Evolutionary conservation across 2,888 invertebrate genomes (phyloP).

Genomic region (Archaeoteleia sp.): DNA sequence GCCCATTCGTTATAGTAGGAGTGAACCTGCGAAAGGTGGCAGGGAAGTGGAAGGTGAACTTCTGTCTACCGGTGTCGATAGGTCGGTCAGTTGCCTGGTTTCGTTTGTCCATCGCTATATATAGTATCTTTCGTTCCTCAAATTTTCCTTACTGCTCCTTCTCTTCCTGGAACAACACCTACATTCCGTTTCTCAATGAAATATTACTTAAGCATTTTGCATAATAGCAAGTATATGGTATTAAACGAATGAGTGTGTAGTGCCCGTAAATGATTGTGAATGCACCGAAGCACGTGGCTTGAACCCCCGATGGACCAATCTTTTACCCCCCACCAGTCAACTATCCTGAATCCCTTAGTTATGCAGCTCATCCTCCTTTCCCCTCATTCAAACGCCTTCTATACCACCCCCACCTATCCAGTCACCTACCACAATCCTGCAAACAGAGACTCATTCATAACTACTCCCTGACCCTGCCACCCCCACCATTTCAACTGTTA

Average conservation of each 20-base stretch:
- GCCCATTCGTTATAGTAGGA: constrained; percentile 66
- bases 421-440: constrained; percentile 53
- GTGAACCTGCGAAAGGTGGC: constrained; percentile 67
- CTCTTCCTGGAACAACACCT: constrained; percentile 14
- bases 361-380: constrained; percentile 50
- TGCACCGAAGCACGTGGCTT: constrained; percentile 69
- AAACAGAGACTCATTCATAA: constrained; percentile 70
- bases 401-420: constrained; percentile 55
- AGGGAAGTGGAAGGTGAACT: constrained; percentile 65
- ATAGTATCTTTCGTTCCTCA: constrained; percentile 43
- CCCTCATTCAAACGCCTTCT: constrained; percentile 52
- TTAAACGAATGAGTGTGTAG: constrained; percentile 57
- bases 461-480: constrained; percentile 57
- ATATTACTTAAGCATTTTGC: constrained; percentile 27
- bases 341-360: constrained; percentile 42
- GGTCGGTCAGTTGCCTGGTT: constrained; percentile 38
- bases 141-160: constrained; percentile 14
- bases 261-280: constrained; percentile 66
- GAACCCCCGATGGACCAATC: constrained; percentile 63
- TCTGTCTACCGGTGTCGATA: constrained; percentile 60
- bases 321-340: constrained; percentile 52
- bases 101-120: constrained; percentile 26
- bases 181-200: constrained; percentile 31
- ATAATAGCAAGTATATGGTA: constrained; percentile 58
- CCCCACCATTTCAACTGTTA: constrained; percentile 29